phyloP scores from a whole-genome alignment of 2,113 vertebrate genomes.

The Plecotus auritus region DNA sequence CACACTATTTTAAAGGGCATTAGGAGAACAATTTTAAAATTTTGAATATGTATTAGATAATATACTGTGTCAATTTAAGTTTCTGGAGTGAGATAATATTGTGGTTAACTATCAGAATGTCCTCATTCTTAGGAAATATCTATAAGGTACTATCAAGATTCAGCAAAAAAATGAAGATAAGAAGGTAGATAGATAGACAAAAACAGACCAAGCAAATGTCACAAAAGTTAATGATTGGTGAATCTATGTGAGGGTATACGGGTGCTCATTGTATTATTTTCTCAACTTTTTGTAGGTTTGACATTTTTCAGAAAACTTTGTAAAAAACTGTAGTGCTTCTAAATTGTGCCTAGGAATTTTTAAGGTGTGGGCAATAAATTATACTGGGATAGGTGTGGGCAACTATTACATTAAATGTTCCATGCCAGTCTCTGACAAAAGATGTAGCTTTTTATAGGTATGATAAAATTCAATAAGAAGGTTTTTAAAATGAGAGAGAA shows the following conservation, averaged over 20 bases:
- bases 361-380: neutral
- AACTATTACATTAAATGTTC: neutral
- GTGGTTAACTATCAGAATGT: neutral
- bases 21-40: neutral
- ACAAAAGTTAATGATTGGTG: neutral
- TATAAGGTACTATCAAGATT: neutral
- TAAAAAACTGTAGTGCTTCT: neutral
- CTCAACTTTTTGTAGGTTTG: neutral
- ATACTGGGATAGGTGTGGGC: neutral
- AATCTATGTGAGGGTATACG: neutral
- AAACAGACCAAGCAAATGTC: neutral
- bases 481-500: neutral
- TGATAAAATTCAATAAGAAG: neutral
- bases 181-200: neutral
- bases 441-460: neutral
- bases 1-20: neutral
- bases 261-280: neutral
- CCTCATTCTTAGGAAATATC: neutral
- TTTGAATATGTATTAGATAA: neutral
- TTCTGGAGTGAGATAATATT: neutral
- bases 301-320: neutral
- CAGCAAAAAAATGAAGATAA: neutral
- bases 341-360: neutral
- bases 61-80: neutral
- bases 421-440: conserved; percentile 3